A percentile compares a stretch with the other conserved stretches of the same genome.
phyloP scores from a whole-genome alignment of 2,797 vertebrate genomes.

The Neostethus bicornis region DNA sequence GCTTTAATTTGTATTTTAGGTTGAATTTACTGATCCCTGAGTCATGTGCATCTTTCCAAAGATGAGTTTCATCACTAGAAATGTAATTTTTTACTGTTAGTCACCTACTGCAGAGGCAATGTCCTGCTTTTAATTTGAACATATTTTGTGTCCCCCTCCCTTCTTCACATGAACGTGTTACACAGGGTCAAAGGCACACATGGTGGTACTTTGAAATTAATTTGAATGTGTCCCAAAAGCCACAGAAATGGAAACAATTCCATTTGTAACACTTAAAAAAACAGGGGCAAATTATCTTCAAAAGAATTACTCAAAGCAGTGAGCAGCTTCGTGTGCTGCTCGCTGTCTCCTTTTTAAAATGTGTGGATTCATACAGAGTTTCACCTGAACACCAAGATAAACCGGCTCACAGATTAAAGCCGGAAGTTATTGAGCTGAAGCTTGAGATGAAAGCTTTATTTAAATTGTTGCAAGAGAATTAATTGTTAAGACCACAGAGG shows the following conservation, averaged over 20 bases:
- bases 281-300: constrained; percentile 51
- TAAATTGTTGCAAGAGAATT: constrained; percentile 42
- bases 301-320: constrained; percentile 41
- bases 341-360: constrained; percentile 5
- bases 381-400: constrained; percentile 1
- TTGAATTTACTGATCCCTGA: background rate
- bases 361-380: constrained; percentile 6
- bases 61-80: background rate
- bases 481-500: constrained; percentile 49
- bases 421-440: constrained; percentile 31
- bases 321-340: constrained; percentile 25
- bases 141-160: background rate
- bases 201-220: constrained; percentile 31
- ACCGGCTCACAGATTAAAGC: constrained; percentile 2
- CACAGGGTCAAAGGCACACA: constrained; percentile 19
- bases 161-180: background rate
- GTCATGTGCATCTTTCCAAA: background rate
- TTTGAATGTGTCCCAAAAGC: constrained; percentile 32
- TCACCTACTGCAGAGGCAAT: background rate
- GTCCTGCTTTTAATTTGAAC: constrained; percentile 31
- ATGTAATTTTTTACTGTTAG: background rate
- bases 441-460: constrained; percentile 55
- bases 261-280: constrained; percentile 44
- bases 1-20: background rate
- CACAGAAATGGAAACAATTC: constrained; percentile 34